Evolutionary conservation across 2,113 vertebrate genomes (phyloP).

Genomic region (Sardina pilchardus): DNA sequence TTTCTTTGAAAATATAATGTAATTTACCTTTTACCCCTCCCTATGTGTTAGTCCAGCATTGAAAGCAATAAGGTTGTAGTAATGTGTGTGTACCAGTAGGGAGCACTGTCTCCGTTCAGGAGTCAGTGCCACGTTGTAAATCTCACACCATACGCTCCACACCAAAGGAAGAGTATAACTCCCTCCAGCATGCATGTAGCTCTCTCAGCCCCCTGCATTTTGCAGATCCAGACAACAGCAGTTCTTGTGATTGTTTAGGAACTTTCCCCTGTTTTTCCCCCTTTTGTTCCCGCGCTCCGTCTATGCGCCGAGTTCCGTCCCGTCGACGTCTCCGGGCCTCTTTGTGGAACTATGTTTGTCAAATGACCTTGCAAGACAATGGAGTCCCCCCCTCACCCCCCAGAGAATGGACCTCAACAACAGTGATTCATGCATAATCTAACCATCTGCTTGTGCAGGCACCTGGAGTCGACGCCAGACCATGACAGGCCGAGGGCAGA

Average conservation of each 20-base stretch:
- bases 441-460: constrained; percentile 62
- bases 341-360: constrained; percentile 59
- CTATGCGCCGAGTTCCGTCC: constrained; percentile 26
- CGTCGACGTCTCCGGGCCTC: constrained; percentile 22
- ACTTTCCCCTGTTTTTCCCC: constrained; percentile 6
- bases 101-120: constrained; percentile 28
- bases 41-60: neutral
- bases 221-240: neutral
- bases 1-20: constrained; percentile 11
- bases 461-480: constrained; percentile 41
- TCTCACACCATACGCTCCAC: neutral
- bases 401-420: constrained; percentile 48
- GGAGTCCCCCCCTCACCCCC: constrained; percentile 11
- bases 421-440: constrained; percentile 57
- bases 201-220: neutral
- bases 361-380: constrained; percentile 52
- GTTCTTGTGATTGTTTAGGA: neutral
- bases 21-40: constrained; percentile 7
- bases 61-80: neutral
- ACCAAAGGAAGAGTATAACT: neutral
- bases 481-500: neutral
- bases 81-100: constrained; percentile 23
- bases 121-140: neutral
- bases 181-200: neutral
- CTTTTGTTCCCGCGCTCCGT: constrained; percentile 5